Percentiles rank a stretch among this genome's conserved stretches.
These are phyloP conservation scores for Cyrtodaria siliqua DNA, from an alignment of 2,888 invertebrate species.

Conservation along the genomic window DNA sequence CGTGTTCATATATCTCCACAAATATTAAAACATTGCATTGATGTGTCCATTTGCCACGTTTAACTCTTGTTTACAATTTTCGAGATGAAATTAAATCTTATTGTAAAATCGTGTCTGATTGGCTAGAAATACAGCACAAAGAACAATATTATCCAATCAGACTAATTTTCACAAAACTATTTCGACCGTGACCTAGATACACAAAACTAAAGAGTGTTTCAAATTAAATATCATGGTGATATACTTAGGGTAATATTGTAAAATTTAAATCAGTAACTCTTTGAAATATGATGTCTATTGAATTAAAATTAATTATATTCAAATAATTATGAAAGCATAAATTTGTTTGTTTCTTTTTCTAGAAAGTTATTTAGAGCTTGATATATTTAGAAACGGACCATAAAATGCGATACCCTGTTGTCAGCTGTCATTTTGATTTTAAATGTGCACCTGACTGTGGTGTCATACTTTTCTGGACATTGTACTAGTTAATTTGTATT, in stretches of 20 bases:
- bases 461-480: too few species aligned
- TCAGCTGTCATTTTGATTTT: constrained; percentile 25
- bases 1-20: too few species aligned
- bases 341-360: too few species aligned
- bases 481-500: too few species aligned
- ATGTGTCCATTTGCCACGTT: constrained; percentile 58
- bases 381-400: constrained; percentile 39
- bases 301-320: too few species aligned
- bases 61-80: constrained; percentile 54
- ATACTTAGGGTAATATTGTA: neutral
- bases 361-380: too few species aligned
- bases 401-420: constrained; percentile 40
- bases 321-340: too few species aligned
- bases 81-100: constrained; percentile 32
- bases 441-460: too few species aligned
- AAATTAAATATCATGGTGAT: neutral
- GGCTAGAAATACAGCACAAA: constrained; percentile 14
- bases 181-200: constrained; percentile 48
- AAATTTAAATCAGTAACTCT: too few species aligned
- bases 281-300: too few species aligned
- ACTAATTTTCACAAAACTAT: constrained; percentile 18
- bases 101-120: constrained; percentile 17
- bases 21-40: too few species aligned
- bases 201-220: constrained; percentile 43
- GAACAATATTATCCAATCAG: constrained; percentile 43